Evolutionary conservation across 2,888 invertebrate species (phyloP), one percentile per base, ranked within the genome.

Genomic region (Hirtodrosophila confusa): DNA sequence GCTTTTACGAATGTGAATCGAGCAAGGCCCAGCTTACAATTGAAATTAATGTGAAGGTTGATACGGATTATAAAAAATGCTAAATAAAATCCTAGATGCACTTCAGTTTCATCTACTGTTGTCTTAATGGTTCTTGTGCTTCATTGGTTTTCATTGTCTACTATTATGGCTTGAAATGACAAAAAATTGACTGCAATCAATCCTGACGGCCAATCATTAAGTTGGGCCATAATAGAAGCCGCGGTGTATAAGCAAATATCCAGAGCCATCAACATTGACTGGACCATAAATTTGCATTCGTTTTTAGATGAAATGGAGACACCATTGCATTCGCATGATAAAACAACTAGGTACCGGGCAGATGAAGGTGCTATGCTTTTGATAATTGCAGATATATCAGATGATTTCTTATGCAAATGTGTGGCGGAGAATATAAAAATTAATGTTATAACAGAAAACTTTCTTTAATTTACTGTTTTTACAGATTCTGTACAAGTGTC

Each of bases 221-320:
- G 66, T 71, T 58, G 63, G 60, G 36, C 75, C 58, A 75, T 75
- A 82, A 82, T 71, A 78, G 58, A 75, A 2, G 17, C 17, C 17
- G 17, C 17, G 17, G 17, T 17, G 17, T 17, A 17, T 17, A 17
- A 71, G 68, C 78, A 69, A 77, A 80, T 63, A 66, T 63, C 65
- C 61, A 43, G 41, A 37, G 17, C 9, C 12, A 49, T 12, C 17
- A 17, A 17, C 17, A 17, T 17, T 17, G 17, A 17, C 17, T 17
- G 17, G 17, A 17, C 17, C 17, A 17, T 17, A 17, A 17, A 17
- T 17, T 17, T 17, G 17, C 17, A 17, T 17, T 17, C 17, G 17
- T 17, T 17, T 17, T 17, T 17, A 2, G 17, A 17, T 17, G 17
- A 17, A 17, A 17, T 17, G 17, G 2, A 17, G 17, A 17, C 17